Evolutionary conservation across 2,113 vertebrate species (phyloP), one percentile per base, ranked within the genome.

Genomic region (Hepsetus odoe): DNA sequence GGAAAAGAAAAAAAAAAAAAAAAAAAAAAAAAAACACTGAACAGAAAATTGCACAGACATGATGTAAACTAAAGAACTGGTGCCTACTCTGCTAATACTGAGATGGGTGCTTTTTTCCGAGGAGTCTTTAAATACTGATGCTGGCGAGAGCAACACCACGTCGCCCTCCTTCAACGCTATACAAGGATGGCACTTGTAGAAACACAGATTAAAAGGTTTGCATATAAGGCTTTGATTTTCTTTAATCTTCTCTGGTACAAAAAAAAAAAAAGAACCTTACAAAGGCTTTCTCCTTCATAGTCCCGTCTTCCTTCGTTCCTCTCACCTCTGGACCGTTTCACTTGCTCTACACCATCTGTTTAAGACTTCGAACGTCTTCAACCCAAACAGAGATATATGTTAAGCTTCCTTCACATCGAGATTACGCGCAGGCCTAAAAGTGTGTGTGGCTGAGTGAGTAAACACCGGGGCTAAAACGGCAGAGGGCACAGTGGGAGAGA

Each of bases 181-280:
- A 98, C 95, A 95, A 95, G 95, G 96, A 96, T 98, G 98, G 98
- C 97, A 99, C 98, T 98, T 98, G 96, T 95, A 97, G 96, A 97
- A 98, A 99, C 96, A 98, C 96, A 98, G 97, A 97, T 96, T 97
- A 97, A 98, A 98, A 98, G 96, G 96, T 98, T 99, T 98, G 97
- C 96, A 98, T 99, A 99, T 98, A 98, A 99, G 97, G 97, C 98
- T 98, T 99, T 86, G 90, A 87, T 93, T 93, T 80, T 72, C 68
- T 7, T 69, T 70, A 77, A 59, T 77, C 76, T 61, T 77, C 53
- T 77, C 32, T 59, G 61, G 35, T 70, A 77, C 58, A 70, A 70
- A 32, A 97, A 98, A 98, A 71, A 70, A 32, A 96, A 98, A 98
- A 95, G 94, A 96, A 80, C 96, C 95, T 97, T 97, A 96, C 95